Conservation (phyloP, 2,888 invertebrate genomes). For the Acrobasis suavella region DNA sequence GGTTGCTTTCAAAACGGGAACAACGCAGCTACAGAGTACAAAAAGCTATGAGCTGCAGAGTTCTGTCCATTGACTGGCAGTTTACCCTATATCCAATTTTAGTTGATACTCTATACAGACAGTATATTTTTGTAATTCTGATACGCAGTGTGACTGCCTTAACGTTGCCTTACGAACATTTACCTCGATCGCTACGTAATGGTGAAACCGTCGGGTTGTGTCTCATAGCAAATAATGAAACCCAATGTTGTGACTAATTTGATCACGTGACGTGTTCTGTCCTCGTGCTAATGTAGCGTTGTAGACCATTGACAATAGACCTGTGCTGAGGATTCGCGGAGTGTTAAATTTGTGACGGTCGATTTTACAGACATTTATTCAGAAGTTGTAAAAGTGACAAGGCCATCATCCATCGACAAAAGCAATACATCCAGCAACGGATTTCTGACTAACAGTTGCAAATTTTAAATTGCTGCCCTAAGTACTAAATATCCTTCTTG, state of each 20-base stretch:
- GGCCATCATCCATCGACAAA: neutral
- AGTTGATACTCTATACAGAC: slow-evolving; percentile 19
- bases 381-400: slow-evolving; percentile 22
- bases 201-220: slow-evolving; percentile 57
- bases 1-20: no score
- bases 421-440: neutral
- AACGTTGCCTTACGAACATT: slow-evolving; percentile 62
- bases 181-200: slow-evolving; percentile 47
- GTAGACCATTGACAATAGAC: slow-evolving; percentile 33
- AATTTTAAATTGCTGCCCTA: no score
- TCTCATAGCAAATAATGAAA: slow-evolving; percentile 52
- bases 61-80: no score
- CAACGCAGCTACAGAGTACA: no score
- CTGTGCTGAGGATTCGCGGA: slow-evolving; percentile 23
- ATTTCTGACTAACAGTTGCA: no score
- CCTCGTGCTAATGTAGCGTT: slow-evolving; percentile 9
- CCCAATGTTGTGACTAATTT: slow-evolving; percentile 53
- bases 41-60: no score
- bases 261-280: slow-evolving; percentile 14
- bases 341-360: slow-evolving; percentile 5
- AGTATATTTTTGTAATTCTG: slow-evolving; percentile 42
- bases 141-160: slow-evolving; percentile 54
- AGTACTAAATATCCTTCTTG: no score
- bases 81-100: neutral
- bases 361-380: slow-evolving; percentile 9